Evolutionary conservation across 2,888 invertebrate species (phyloP).

Genomic region (Dugesia japonica): DNA sequence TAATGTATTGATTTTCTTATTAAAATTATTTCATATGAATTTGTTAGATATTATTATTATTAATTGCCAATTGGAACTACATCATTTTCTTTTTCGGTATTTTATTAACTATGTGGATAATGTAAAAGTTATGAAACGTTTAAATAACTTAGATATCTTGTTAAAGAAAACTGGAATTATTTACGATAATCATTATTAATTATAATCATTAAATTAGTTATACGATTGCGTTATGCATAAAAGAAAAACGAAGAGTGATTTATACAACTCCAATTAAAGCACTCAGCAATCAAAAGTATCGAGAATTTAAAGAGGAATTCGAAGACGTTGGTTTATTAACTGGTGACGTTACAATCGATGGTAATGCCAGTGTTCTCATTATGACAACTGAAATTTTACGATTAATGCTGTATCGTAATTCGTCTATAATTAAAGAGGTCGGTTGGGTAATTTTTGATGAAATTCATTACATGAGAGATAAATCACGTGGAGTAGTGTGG

Average conservation of each 20-base stretch:
- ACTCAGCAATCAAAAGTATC: conserved; percentile 91
- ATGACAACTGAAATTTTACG: conserved; percentile 35
- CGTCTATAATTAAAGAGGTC: conserved; percentile 22
- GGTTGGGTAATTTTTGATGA: conserved; percentile 33
- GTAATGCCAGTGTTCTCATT: conserved; percentile 30
- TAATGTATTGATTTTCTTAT: no score
- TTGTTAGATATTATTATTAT: no score
- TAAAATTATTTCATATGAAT: no score
- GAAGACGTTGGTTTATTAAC: conserved; percentile 84
- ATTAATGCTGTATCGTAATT: conserved; percentile 33
- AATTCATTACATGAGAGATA: conserved; percentile 32
- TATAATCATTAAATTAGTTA: no score
- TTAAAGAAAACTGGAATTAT: no score
- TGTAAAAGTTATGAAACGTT: no score
- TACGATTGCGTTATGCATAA: conserved; percentile 79
- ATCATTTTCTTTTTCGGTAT: no score
- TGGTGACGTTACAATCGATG: conserved; percentile 31
- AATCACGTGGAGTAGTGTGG: conserved; percentile 32
- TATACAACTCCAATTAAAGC: conserved; percentile 99
- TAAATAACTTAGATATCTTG: no score
- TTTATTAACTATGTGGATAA: no score
- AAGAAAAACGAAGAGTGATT: conserved; percentile 85
- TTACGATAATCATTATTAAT: no score
- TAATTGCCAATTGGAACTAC: no score
- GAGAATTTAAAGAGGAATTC: conserved; percentile 90